Base-by-base conservation (phyloP, 2,797 vertebrate genomes). In the Thripadectes ignobilis region DNA sequence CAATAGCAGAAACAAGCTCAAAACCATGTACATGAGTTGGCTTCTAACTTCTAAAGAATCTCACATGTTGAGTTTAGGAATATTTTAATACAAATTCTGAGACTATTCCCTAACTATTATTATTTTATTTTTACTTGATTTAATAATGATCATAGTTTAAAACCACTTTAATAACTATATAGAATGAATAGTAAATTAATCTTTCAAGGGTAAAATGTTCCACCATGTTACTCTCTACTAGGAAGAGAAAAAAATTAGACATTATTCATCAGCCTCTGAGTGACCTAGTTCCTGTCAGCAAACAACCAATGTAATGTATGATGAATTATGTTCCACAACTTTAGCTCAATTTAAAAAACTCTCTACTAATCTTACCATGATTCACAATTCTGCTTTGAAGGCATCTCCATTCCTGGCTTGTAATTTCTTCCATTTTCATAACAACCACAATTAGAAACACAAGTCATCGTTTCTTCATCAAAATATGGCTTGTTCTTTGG, bases 391-490 rank as follows among this genome's bases (percentile, higher is more conserved):
- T 97, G 30, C 1, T 95, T 97, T 26, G 98, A 94, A 77, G 98
- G 98, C 91, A 98, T 96, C 2, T 21, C 41, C 1, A 93, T 59
- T 27, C 98, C 98, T 7, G 95, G 75, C 61, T 61, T 92, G 95
- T 98, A 99, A 48, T 98, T 95, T 76, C 83, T 97, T 91, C 98
- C 98, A 21, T 97, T 96, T 48, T 96, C 98, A 86, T 98, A 99
- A 87, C 97, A 99, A 14, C 98, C 98, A 92, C 99, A 99, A 1
- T 94, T 29, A 38, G 97, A 69, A 73, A 98, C 97, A 66, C 98
- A 98, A 6, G 88, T 94, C 98, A 98, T 98, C 14, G 59, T 93
- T 80, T 99, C 98, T 96, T 99, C 99, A 85, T 99, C 98, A 88
- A 99, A 99, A 97, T 98, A 98, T 24, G 99, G 98, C 7, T 98